Evolutionary conservation across 2,113 vertebrate genomes (phyloP).

Genomic region (Nipponia nippon): DNA sequence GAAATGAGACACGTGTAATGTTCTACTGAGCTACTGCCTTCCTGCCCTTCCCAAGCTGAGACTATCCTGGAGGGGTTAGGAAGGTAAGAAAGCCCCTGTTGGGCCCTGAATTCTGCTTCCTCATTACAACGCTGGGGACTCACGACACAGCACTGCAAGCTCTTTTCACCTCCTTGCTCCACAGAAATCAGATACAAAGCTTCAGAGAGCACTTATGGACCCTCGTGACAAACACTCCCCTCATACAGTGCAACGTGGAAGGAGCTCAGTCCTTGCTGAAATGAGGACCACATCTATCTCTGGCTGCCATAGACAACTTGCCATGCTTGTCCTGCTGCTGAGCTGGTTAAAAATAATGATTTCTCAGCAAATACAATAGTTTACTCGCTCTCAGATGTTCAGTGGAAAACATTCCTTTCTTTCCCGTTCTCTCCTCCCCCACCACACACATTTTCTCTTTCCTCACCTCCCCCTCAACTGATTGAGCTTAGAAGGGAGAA

Average conservation of each 20-base stretch:
- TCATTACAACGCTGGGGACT: not conserved
- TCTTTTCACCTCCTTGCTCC: not conserved
- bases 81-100: not conserved
- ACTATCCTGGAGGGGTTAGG: not conserved
- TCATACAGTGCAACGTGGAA: not conserved
- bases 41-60: not conserved
- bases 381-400: not conserved
- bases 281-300: not conserved
- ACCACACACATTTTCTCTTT: not conserved
- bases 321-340: not conserved
- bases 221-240: not conserved
- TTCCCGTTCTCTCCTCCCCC: not conserved
- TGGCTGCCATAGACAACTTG: not conserved
- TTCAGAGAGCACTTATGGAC: not conserved
- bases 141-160: not conserved
- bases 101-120: not conserved
- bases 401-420: not conserved
- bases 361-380: not conserved
- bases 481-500: not conserved
- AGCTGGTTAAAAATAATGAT: not conserved
- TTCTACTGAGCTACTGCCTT: not conserved
- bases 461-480: not conserved
- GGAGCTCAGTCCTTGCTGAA: not conserved
- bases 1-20: rapidly evolving
- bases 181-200: not conserved